phyloP scores from a whole-genome alignment of 2,797 vertebrate genomes.

The Sebastes hubbsi region DNA sequence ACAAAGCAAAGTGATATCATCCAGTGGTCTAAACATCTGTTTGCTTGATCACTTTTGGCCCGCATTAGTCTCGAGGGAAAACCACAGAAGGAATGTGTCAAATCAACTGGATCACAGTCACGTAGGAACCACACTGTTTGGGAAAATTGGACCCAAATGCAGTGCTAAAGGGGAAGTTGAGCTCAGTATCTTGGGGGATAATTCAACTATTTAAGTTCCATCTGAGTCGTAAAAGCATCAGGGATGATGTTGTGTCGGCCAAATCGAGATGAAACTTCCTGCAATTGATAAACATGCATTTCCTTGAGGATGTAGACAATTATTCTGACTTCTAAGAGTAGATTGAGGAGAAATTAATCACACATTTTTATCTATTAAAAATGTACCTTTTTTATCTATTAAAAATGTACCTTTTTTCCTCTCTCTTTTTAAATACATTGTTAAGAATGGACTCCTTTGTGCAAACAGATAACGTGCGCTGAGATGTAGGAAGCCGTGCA shows the following conservation, averaged over 20 bases:
- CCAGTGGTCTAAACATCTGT: neutral
- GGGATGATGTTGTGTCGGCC: neutral
- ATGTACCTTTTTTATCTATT: too few relatives aligned
- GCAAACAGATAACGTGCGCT: slow-evolving; percentile 2
- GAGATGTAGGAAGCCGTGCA: neutral
- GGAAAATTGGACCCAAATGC: neutral
- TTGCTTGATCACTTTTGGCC: slow-evolving; percentile 6
- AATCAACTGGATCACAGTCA: neutral
- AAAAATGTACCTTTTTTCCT: too few relatives aligned
- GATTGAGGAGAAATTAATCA: neutral
- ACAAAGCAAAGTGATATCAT: neutral
- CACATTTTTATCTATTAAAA: too few relatives aligned
- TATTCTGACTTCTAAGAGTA: neutral
- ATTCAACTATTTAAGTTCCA: neutral
- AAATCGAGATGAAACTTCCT: neutral
- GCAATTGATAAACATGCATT: neutral
- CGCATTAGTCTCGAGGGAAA: neutral
- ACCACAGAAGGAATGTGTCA: slow-evolving; percentile 1
- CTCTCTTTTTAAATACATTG: neutral
- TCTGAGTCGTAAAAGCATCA: neutral
- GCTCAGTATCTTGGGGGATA: neutral
- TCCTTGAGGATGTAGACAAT: neutral
- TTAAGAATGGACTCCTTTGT: slow-evolving; percentile 3
- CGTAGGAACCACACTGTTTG: neutral
- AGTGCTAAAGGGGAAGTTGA: neutral